Percentiles rank a stretch among this genome's conserved stretches.
Evolutionary conservation across 2,797 vertebrate species (phyloP).

Genomic region (Phrynocephalus guinanensis): DNA sequence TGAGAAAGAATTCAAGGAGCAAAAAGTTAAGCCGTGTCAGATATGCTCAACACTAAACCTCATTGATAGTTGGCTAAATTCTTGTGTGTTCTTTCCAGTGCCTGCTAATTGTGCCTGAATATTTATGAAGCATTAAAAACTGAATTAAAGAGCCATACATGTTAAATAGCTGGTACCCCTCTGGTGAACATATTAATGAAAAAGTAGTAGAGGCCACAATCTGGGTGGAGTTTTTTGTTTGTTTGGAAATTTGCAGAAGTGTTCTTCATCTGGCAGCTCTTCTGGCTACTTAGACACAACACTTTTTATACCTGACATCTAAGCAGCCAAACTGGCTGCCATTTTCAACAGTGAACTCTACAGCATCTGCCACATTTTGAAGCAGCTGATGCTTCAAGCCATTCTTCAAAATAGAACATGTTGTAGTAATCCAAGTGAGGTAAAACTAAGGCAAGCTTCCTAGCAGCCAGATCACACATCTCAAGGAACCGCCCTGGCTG

Average conservation of each 20-base stretch:
- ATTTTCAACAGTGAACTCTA: background rate
- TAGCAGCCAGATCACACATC: no score
- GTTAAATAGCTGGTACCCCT: slow-evolving; percentile 41
- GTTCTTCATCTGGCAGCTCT: background rate
- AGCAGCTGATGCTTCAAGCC: no score
- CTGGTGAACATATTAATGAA: slow-evolving; percentile 25
- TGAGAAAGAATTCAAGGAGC: slow-evolving; percentile 42
- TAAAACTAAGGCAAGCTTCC: no score
- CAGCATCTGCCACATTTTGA: no score
- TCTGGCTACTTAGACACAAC: background rate
- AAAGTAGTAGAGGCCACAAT: background rate
- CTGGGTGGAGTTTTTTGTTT: background rate
- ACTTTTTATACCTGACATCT: background rate
- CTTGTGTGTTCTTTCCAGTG: slow-evolving; percentile 42
- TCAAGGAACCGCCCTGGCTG: no score
- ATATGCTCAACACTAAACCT: slow-evolving; percentile 36
- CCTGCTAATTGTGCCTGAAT: slow-evolving; percentile 46
- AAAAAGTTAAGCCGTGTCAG: slow-evolving; percentile 53
- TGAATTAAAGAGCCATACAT: background rate
- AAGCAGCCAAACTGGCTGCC: background rate
- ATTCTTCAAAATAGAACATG: no score
- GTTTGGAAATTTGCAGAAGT: background rate
- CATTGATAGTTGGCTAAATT: slow-evolving; percentile 45
- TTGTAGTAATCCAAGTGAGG: no score
- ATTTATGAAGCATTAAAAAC: slow-evolving; percentile 52